Evolutionary conservation across 2,113 vertebrate species (phyloP).

Genomic region (Colaptes auratus): DNA sequence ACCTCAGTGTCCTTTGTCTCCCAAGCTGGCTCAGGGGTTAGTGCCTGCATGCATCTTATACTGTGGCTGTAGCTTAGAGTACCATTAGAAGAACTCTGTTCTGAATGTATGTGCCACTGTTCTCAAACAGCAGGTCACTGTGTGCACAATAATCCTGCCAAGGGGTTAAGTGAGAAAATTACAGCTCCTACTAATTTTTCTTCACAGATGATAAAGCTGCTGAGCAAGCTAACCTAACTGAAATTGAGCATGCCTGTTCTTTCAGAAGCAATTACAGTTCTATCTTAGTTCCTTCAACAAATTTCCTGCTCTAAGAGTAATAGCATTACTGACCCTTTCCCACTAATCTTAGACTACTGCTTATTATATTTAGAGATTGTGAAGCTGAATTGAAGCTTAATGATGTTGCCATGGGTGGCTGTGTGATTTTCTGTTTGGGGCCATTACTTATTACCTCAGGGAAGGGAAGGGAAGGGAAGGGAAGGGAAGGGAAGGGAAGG

Average conservation of each 20-base stretch:
- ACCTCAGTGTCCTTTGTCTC: no score
- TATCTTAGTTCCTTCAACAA: background rate
- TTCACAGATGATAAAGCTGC: background rate
- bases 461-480: no score
- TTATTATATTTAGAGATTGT: background rate
- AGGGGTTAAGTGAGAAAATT: background rate
- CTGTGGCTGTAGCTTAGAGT: background rate
- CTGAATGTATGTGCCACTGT: background rate
- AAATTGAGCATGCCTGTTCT: background rate
- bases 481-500: no score
- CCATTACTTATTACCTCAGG: no score
- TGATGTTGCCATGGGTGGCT: background rate
- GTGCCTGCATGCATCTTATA: background rate
- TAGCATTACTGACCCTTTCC: background rate
- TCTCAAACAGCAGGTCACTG: background rate
- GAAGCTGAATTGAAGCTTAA: background rate
- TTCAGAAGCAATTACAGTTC: background rate
- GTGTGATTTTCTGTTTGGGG: background rate
- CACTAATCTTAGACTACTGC: background rate
- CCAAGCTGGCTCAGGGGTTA: background rate
- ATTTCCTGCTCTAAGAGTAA: background rate
- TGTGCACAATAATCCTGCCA: background rate
- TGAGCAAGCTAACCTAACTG: background rate
- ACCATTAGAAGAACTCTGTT: background rate
- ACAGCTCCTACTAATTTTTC: background rate